Evolutionary conservation across 2,888 invertebrate species (phyloP).

Genomic region (Kuschelorhynchus macadamiae): DNA sequence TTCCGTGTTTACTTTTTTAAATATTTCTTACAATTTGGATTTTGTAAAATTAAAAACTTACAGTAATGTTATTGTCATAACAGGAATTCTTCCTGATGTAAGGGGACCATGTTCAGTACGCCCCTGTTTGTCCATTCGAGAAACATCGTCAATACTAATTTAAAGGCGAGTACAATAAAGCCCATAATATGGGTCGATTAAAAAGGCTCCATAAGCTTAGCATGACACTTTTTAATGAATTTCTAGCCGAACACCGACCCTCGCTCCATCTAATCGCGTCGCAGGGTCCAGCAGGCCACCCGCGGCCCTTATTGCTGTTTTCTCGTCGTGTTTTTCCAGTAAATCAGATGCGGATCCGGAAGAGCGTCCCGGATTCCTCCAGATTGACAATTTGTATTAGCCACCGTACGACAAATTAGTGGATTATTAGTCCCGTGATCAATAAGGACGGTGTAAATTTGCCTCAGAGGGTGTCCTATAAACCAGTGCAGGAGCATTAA

Average conservation of each 20-base stretch:
- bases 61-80: no score
- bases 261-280: no score
- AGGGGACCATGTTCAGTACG: no score
- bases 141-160: conserved; percentile 38
- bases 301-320: conserved; percentile 61
- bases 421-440: conserved; percentile 69
- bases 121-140: conserved; percentile 11
- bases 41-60: no score
- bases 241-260: conserved; percentile 46
- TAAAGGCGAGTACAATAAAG: conserved; percentile 38
- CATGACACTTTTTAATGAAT: conserved; percentile 52
- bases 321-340: conserved; percentile 64
- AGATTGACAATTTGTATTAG: conserved; percentile 67
- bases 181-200: conserved; percentile 49
- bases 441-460: conserved; percentile 65
- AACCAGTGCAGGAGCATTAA: conserved; percentile 45
- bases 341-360: conserved; percentile 65
- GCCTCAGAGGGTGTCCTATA: conserved; percentile 23
- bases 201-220: conserved; percentile 48
- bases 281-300: no score
- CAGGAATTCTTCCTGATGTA: no score
- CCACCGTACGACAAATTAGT: conserved; percentile 68
- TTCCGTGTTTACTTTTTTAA: neutral
- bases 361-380: conserved; percentile 57
- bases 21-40: no score